phyloP scores from a whole-genome alignment of 2,113 vertebrate genomes.

The Orientallactaga bullata region DNA sequence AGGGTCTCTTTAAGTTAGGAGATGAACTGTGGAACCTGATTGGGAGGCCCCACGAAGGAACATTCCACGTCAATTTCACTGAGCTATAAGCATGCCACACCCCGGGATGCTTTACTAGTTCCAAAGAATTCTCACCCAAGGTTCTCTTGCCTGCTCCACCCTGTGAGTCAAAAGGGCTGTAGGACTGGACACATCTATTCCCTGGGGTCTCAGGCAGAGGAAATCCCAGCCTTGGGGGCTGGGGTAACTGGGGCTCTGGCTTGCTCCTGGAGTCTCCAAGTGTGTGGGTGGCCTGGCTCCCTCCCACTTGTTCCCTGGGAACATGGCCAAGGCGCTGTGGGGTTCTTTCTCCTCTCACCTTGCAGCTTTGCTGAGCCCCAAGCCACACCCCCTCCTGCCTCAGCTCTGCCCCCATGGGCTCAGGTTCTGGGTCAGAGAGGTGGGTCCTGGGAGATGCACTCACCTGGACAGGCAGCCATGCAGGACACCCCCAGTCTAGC shows the following conservation, averaged over 20 bases:
- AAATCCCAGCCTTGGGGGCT: background rate
- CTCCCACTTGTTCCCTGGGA: background rate
- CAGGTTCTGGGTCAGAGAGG: background rate
- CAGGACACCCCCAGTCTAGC: constrained; percentile 40
- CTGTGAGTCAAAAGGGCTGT: background rate
- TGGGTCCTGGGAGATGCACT: background rate
- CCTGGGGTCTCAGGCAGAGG: background rate
- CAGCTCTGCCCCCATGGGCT: background rate
- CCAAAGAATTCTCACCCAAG: background rate
- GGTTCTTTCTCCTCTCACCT: background rate
- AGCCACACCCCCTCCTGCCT: background rate
- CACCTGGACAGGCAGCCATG: constrained; percentile 62
- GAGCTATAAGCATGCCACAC: background rate
- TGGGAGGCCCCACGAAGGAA: background rate
- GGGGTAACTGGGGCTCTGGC: background rate
- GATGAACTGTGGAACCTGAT: background rate
- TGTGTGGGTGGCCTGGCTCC: background rate
- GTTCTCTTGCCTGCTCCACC: background rate
- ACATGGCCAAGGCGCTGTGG: background rate
- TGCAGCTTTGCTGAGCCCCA: background rate
- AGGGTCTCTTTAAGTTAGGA: background rate
- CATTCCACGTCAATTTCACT: background rate
- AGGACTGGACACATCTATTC: background rate
- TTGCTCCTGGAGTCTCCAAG: background rate
- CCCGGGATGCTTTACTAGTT: background rate